These are phyloP conservation scores for Stylophora pistillata DNA, from an alignment of 64 coral and sea anemone species.

Conservation along the genomic window DNA sequence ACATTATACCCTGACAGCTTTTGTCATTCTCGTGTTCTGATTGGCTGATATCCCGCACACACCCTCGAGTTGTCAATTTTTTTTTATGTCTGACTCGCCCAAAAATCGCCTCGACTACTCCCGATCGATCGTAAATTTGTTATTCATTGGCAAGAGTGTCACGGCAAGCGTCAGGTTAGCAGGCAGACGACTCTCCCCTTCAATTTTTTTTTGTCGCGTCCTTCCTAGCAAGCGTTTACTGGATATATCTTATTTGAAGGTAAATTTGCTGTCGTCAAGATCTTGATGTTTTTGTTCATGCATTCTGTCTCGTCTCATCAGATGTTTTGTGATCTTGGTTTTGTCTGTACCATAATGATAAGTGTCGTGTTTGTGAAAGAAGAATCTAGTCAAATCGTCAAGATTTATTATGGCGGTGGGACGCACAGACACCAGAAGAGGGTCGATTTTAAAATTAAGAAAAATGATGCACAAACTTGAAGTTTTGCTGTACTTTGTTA, in stretches of 20 bases:
- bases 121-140: not conserved
- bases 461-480: not conserved
- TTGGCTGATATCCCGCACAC: not conserved
- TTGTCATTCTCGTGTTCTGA: not conserved
- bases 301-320: not conserved
- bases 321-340: not conserved
- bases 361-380: constrained; percentile 6
- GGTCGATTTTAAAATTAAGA: not conserved
- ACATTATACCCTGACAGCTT: constrained; percentile 2
- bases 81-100: constrained; percentile 3
- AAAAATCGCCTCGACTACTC: not conserved
- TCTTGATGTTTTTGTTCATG: constrained; percentile 1
- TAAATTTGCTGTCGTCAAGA: not conserved
- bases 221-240: not conserved
- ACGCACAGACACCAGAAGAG: not conserved
- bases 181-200: not conserved
- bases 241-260: constrained; percentile 9
- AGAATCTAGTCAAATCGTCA: not conserved
- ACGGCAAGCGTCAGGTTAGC: not conserved
- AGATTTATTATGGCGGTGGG: not conserved
- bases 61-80: not conserved
- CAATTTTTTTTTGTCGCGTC: not conserved
- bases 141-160: not conserved
- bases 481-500: not conserved
- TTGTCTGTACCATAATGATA: not conserved